Base-by-base conservation (phyloP, 1,140 invertebrate species). In the Elysia chlorotica region DNA sequence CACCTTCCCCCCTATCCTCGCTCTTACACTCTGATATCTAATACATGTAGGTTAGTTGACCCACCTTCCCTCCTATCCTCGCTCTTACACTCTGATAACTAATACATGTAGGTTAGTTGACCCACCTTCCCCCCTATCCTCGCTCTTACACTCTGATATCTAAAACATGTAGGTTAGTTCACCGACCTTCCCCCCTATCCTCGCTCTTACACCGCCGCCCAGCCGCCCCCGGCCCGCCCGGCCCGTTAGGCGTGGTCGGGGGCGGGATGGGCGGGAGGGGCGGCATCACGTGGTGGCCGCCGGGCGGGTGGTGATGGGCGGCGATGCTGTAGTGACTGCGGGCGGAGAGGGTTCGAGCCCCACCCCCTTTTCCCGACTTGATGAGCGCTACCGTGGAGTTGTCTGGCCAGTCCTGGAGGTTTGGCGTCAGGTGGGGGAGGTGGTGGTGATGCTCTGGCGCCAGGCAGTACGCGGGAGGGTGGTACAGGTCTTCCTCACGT, bases 241-340 rank as follows among this genome's bases (percentile, higher is more conserved):
- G 21, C 14, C 33, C 21, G 6, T 31, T 35, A 5, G 67, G 67
- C 5, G 37, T 19, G 35, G 17, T 23, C 1, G 56, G 30, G 67
- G 57, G 67, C 0, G 67, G 67, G 4, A 70, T 57, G 1, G 67
- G 67, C 2, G 67, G 67, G 19, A 70, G 54, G 1, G 67, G 67
- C 54, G 59, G 35, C 33, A 59, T 35, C 65, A 67, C 56, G 53
- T 70, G 67, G 54, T 70, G 67, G n/a, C n/a, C n/a, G n/a, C n/a
- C n/a, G n/a, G n/a, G n/a, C n/a, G n/a, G n/a, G n/a, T n/a, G n/a
- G n/a, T n/a, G n/a, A n/a, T n/a, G n/a, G 35, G 67, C 67, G 1
- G 67, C 67, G 19, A 70, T 59, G 36, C 67, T 70, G 54, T 70
- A 70, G 33, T 70, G 67, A 37, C 67, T 59, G 25, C 67, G 35